Evolutionary conservation across 2,113 vertebrate genomes (phyloP), one percentile per base, ranked within the genome.

Genomic region (Bubo bubo): DNA sequence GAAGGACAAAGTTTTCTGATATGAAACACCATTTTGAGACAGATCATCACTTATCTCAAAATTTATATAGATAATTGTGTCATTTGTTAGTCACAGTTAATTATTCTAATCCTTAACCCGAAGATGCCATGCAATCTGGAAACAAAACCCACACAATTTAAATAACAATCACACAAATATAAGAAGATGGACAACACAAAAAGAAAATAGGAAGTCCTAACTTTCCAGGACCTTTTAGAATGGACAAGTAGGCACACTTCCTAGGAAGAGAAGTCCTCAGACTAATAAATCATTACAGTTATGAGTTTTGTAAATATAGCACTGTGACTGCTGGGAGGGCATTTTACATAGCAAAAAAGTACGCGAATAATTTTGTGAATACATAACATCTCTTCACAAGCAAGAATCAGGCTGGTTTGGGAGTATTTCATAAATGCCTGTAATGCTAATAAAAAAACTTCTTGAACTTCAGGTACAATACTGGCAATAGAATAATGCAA

Each of bases 221-320:
- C 20, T 37, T 63, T 22, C 15, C 56, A 63, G 24, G 27, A 10
- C 11, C 19, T 67, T 59, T 67, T 22, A 24, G 28, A 73, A 88
- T 0, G 2, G 8, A 32, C 34, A 68, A 18, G 12, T 10, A 23
- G 28, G 66, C 2, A 7, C 13, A 50, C 6, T 12, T 76, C 18
- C 19, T 34, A 8, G 22, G 16, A 56, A 80, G 9, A 16, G 4
- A 35, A 47, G 14, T 14, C 10, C n/a, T 59, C 37, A 49, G 12
- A 35, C 9, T 86, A 56, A 67, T 12, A 24, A 64, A n/a, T 11
- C n/a, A 60, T 59, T 55, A 35, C 22, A 53, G 18, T 47, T 22
- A 18, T 70, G 30, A 70, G 50, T 24, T 28, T 0, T 77, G 21
- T 62, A 52, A 79, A 63, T 28, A 43, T 16, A 52, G 64, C 43